phyloP scores from a whole-genome alignment of 2,113 vertebrate species.

The Leptosomus discolor region DNA sequence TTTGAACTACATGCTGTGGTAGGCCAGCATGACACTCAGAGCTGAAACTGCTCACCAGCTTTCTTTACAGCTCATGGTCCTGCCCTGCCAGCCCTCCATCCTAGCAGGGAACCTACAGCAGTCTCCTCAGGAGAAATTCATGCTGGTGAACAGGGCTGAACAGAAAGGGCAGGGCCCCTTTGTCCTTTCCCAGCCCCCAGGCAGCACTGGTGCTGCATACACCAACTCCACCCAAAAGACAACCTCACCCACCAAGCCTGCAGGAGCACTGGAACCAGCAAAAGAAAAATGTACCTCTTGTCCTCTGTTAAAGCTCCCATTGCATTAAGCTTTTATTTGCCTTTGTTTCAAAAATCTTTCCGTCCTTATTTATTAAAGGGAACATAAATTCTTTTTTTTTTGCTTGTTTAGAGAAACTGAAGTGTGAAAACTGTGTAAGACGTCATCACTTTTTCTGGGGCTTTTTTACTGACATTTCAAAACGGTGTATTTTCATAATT shows the following conservation, averaged over 20 bases:
- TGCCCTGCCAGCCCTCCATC: not conserved
- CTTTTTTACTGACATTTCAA: not conserved
- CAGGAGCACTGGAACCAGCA: not conserved
- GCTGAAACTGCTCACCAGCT: not conserved
- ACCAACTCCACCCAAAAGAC: not conserved
- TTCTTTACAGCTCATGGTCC: not conserved
- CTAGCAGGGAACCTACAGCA: not conserved
- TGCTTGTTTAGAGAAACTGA: not conserved
- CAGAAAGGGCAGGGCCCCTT: not conserved
- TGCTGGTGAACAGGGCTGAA: rapidly evolving
- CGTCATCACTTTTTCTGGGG: not conserved
- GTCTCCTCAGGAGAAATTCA: not conserved
- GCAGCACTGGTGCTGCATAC: rapidly evolving
- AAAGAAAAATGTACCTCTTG: not conserved
- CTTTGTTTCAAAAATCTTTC: not conserved
- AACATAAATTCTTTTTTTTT: not conserved
- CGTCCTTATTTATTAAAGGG: not conserved
- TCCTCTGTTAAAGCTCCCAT: not conserved
- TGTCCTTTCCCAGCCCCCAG: not conserved
- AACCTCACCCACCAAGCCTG: not conserved
- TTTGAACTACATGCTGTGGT: not conserved
- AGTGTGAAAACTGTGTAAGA: not conserved
- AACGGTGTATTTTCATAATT: not conserved
- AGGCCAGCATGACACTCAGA: not conserved
- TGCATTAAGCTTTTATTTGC: not conserved